Percentiles rank a stretch among this genome's conserved stretches.
These are phyloP conservation scores for Bothrops jararaca DNA, from an alignment of 2,113 vertebrate species.

Conservation along the genomic window DNA sequence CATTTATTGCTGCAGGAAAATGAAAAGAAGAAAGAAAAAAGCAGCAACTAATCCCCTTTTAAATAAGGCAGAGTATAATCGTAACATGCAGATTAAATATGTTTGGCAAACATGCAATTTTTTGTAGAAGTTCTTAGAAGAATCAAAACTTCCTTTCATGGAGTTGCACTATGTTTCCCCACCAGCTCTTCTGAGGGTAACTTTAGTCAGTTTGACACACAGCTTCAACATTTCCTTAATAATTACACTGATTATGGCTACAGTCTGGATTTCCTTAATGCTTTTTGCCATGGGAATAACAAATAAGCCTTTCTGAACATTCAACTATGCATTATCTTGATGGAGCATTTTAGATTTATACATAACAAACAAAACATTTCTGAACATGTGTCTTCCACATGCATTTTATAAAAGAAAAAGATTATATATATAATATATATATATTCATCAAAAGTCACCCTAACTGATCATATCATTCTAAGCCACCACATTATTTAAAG, in stretches of 20 bases:
- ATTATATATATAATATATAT: background rate
- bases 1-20: slow-evolving; percentile 3
- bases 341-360: background rate
- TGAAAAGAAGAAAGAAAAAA: background rate
- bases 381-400: background rate
- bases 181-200: background rate
- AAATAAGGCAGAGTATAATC: background rate
- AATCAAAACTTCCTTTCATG: background rate
- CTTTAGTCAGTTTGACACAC: background rate
- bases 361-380: background rate
- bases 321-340: background rate
- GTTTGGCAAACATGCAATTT: background rate
- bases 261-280: background rate
- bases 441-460: background rate
- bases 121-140: background rate
- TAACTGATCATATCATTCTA: background rate
- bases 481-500: background rate
- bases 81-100: background rate
- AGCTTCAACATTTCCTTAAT: background rate
- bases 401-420: background rate
- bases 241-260: background rate
- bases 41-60: background rate
- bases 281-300: background rate
- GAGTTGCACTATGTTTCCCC: background rate
- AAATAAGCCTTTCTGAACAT: background rate